Conservation (phyloP, 2,797 vertebrate genomes). For the Eidolon dupreanum region DNA sequence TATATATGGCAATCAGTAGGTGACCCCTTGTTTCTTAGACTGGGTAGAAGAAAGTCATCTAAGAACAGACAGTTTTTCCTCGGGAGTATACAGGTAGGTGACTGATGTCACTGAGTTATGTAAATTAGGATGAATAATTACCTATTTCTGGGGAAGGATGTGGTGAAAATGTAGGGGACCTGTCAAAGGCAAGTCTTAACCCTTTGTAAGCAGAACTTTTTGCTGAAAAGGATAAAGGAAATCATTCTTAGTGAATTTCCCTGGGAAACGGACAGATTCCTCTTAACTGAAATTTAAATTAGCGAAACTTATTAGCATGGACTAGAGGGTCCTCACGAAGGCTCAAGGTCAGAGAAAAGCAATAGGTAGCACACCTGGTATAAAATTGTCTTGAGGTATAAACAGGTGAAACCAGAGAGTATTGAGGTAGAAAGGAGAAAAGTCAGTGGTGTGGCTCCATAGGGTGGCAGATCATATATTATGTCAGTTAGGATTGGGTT, state of each 20-base stretch:
- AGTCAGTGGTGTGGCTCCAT: not conserved
- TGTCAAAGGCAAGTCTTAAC: not conserved
- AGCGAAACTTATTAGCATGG: not conserved
- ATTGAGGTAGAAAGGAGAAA: not conserved
- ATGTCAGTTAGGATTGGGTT: not conserved
- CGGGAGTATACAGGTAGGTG: no score
- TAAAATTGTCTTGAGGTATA: not conserved
- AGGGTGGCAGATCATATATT: not conserved
- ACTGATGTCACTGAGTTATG: not conserved
- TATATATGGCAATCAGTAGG: not conserved
- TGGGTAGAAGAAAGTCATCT: not conserved
- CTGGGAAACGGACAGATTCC: not conserved
- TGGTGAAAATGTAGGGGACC: not conserved
- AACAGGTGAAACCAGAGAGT: not conserved
- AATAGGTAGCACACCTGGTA: not conserved
- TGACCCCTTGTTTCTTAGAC: not conserved
- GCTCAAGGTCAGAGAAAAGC: not conserved
- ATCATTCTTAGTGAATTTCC: not conserved
- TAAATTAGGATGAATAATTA: not conserved
- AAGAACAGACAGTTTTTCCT: not conserved
- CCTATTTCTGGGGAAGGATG: not conserved
- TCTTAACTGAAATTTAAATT: conserved; percentile 16
- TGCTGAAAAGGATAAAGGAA: not conserved
- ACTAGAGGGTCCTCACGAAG: not conserved
- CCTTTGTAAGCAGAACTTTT: not conserved